Evolutionary conservation across 2,888 invertebrate species (phyloP), one percentile per base, ranked within the genome.

Genomic region (Pandemis corylana): DNA sequence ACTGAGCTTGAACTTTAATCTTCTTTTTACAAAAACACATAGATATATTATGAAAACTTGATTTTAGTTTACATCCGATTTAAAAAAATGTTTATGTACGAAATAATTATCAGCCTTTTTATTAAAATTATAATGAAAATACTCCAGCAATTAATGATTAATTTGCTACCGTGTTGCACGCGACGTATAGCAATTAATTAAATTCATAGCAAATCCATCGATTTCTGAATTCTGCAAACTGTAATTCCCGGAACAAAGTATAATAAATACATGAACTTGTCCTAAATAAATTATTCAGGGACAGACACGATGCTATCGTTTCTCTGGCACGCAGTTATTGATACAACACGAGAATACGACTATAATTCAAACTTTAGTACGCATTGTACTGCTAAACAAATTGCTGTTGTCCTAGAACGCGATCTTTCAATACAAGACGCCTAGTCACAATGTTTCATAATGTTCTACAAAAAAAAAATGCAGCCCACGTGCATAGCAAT

Each of bases 381-480:
- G 56, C 51, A 15, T 51, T 20, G 20, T 56, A 56, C 20, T 15
- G 6, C 20, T 20, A 20, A 56, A 56, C 20, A 56, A 20, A 56
- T 42, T 7, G 20, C 1, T 15, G 56, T 56, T 20, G 9, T 20
- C 7, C 4, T 56, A 2, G n/a, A 3, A 20, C 20, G 12, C 20
- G 20, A 53, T 7, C 3, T 10, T 53, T n/a, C 6, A 2, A n/a
- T 20, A 20, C 56, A 10, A 2, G 28, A 36, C 20, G n/a, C 20
- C 20, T 0, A 4, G 4, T 56, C 15, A 9, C 9, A 56, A 73
- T 73, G 73, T 73, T 68, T 59, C 20, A n/a, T 7, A 20, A 20
- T 20, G 20, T 63, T 7, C 41, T 73, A 36, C 56, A 28, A n/a
- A 15, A 59, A 42, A 65, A 69, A 10, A 69, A 69, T 20, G 65